phyloP scores from a whole-genome alignment of 23 tunicate genomes.

The Botrylloides violaceus region DNA sequence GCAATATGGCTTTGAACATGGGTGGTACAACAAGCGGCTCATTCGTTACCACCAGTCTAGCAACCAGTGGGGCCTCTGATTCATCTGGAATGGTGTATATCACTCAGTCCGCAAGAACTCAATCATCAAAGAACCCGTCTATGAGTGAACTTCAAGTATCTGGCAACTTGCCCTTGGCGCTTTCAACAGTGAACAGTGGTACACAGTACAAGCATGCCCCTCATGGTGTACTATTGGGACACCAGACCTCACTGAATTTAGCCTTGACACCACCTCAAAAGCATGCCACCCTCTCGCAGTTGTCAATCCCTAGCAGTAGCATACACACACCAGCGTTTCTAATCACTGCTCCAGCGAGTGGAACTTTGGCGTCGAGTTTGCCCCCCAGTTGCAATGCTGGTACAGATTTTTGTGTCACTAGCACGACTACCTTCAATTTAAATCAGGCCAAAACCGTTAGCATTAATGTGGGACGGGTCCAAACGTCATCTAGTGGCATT shows the following conservation, averaged over 20 bases:
- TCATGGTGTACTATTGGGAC: not conserved
- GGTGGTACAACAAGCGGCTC: not conserved
- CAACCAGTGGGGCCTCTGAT: not conserved
- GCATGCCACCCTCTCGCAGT: conserved; percentile 13
- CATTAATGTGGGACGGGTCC: conserved; percentile 36
- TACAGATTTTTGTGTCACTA: not conserved
- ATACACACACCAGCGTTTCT: conserved; percentile 8
- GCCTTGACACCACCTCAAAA: conserved; percentile 28
- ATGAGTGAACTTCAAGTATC: not conserved
- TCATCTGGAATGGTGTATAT: conserved; percentile 6
- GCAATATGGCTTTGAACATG: not conserved
- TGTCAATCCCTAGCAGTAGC: conserved; percentile 20
- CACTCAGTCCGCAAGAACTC: conserved; percentile 2
- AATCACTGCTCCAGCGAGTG: conserved; percentile 20
- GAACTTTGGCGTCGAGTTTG: conserved; percentile 15
- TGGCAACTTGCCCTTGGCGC: conserved; percentile 6
- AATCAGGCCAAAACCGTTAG: conserved; percentile 59
- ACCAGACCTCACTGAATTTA: conserved; percentile 8
- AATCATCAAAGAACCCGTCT: not conserved
- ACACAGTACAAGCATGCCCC: conserved; percentile 4
- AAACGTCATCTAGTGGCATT: conserved; percentile 23
- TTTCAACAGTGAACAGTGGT: not conserved
- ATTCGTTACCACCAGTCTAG: not conserved
- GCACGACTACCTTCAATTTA: not conserved
- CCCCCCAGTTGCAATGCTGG: conserved; percentile 12